Evolutionary conservation across 2,113 vertebrate species (phyloP), one percentile per base, ranked within the genome.

Genomic region (Gymnarchus niloticus): DNA sequence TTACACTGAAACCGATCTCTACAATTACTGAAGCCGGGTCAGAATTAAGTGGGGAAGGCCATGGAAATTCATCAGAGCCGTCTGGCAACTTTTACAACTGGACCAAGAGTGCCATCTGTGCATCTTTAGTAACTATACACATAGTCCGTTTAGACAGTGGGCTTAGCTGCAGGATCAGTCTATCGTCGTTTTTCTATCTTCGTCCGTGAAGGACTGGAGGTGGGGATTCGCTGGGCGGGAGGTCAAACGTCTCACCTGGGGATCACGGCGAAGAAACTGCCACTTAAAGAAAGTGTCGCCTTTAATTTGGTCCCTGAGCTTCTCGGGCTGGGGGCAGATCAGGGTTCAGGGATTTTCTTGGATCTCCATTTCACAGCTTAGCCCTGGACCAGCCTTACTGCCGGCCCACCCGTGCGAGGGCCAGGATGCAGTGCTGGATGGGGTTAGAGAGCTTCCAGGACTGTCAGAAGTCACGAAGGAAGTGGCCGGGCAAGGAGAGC

Each of bases 331-430:
- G 33, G 65, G 14, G 12, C 33, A 5, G 65, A 73, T 41, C 0
- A 5, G 65, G 41, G 65, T 90, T 90, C 90, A 86, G 83, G 44
- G 37, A 56, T 61, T 77, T 46, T 41, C 91, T 91, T 86, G 88
- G 90, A 92, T 91, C 91, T 92, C 49, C 44, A 87, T 84, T 84
- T 87, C 84, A 37, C 28, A 54, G 76, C 56, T 86, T 87, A 90
- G 83, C 85, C 83, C 87, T 65, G 19, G 23, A 85, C 86, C 84
- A 59, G 82, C 88, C 84, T 84, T 69, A 10, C 77, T 52, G 87
- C 54, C 49, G 69, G 90, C 87, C 89, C 88, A 87, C 88, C 89
- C 88, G 84, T 37, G 81, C 85, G 61, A 84, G 54, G 76, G 54
- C 4, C 54, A 44, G 44, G 12, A 23, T 37, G 12, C 56, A 33